Evolutionary conservation across 2,113 vertebrate genomes (phyloP).

Genomic region (Platichthys stellatus): DNA sequence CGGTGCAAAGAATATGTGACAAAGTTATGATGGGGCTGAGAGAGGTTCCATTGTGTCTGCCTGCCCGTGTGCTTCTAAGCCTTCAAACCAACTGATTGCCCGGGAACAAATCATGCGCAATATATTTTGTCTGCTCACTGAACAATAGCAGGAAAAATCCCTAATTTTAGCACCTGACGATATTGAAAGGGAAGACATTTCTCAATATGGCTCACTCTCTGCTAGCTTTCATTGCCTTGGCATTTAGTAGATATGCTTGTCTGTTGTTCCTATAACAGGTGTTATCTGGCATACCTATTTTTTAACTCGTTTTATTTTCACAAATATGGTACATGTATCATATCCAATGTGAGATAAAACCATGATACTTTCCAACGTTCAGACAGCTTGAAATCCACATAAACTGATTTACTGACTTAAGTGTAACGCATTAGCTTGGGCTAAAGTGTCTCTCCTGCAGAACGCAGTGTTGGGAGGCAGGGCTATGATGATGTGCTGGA

Average conservation of each 20-base stretch:
- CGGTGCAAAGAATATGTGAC: constrained; percentile 60
- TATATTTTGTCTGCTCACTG: constrained; percentile 43
- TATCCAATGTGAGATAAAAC: not conserved
- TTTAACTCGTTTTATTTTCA: not conserved
- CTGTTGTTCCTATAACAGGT: constrained; percentile 12
- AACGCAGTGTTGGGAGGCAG: too few relatives aligned
- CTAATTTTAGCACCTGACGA: constrained; percentile 48
- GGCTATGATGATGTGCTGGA: too few relatives aligned
- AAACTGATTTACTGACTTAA: not conserved
- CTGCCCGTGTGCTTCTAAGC: constrained; percentile 45
- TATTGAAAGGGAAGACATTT: constrained; percentile 46
- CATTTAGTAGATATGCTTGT: constrained; percentile 20
- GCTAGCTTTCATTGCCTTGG: constrained; percentile 33
- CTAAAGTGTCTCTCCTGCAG: too few relatives aligned
- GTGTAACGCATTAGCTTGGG: too few relatives aligned
- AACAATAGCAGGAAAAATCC: constrained; percentile 55
- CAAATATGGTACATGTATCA: not conserved
- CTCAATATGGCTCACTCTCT: constrained; percentile 38
- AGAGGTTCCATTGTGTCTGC: constrained; percentile 49
- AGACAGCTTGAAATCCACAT: not conserved
- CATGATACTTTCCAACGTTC: too few relatives aligned
- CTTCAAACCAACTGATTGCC: constrained; percentile 54
- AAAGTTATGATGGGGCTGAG: constrained; percentile 66
- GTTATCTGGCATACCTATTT: not conserved
- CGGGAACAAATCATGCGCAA: constrained; percentile 57